Conservation (phyloP, 2,113 vertebrate genomes). For the Lampris incognitus region DNA sequence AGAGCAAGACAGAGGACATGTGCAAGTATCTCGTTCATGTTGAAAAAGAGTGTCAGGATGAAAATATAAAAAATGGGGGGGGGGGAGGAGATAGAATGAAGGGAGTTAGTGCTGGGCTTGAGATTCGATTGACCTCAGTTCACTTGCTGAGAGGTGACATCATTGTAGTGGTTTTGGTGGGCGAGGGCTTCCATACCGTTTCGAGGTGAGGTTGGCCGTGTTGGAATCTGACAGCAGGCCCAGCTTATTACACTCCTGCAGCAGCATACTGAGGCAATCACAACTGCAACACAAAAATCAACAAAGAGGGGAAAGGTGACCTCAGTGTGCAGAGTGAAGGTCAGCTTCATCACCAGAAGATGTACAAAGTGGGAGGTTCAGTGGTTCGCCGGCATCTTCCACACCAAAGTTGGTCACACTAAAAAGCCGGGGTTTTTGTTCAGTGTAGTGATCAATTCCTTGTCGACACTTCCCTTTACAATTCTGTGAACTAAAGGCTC, state of each 20-base stretch:
- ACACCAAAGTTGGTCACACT: too few relatives aligned
- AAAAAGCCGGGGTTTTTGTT: too few relatives aligned
- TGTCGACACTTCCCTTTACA: too few relatives aligned
- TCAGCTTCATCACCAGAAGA: too few relatives aligned
- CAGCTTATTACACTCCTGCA: conserved; percentile 96
- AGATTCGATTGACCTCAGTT: not conserved
- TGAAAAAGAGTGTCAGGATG: not conserved
- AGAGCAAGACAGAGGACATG: not conserved
- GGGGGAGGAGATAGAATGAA: conserved; percentile 8
- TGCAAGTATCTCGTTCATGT: not conserved
- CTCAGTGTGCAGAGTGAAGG: fast-evolving
- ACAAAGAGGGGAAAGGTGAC: not conserved
- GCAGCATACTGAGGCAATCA: conserved; percentile 90
- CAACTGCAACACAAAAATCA: conserved; percentile 82
- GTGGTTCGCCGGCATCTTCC: too few relatives aligned
- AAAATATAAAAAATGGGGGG: not conserved
- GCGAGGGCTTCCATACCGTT: conserved; percentile 83
- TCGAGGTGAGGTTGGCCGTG: conserved; percentile 85
- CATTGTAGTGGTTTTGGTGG: not conserved
- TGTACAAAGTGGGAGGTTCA: too few relatives aligned
- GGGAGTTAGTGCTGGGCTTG: not conserved
- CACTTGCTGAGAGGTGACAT: not conserved
- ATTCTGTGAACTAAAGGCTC: not conserved
- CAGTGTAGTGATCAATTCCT: too few relatives aligned
- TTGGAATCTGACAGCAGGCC: conserved; percentile 91